Evolutionary conservation across 2,113 vertebrate species (phyloP).

Genomic region (Odobenus rosmarus): DNA sequence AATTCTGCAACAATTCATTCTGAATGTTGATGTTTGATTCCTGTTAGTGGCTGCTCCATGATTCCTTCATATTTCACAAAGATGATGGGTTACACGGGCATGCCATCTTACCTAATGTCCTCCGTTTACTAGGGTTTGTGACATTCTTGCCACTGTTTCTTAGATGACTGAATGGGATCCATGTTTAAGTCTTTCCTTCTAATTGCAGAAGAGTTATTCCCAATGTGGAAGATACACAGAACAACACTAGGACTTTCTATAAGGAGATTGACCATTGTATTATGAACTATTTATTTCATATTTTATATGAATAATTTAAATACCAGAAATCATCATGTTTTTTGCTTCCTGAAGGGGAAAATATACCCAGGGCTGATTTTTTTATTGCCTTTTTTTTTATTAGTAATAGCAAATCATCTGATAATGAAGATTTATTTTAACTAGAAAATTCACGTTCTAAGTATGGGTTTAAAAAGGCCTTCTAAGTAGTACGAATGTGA

Average conservation of each 20-base stretch:
- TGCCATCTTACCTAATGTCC: background rate
- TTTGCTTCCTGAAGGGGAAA: background rate
- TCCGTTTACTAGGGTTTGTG: background rate
- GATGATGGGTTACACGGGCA: background rate
- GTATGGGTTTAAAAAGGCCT: background rate
- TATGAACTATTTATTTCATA: background rate
- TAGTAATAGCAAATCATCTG: background rate
- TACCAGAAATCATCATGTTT: background rate
- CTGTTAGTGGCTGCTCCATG: background rate
- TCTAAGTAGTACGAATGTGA: background rate
- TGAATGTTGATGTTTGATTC: conserved; percentile 35
- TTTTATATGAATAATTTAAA: background rate
- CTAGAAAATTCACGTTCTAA: background rate
- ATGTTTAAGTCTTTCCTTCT: background rate
- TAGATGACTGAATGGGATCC: background rate
- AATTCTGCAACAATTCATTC: background rate
- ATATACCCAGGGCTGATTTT: background rate
- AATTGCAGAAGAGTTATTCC: background rate
- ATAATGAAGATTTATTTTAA: conserved; percentile 17
- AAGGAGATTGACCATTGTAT: background rate
- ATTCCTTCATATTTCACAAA: background rate
- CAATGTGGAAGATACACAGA: background rate
- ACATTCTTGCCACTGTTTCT: background rate
- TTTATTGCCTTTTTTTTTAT: background rate
- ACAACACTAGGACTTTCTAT: background rate